Evolutionary conservation across 2,888 invertebrate species (phyloP), one percentile per base, ranked within the genome.

Genomic region (Synergus itoensis): DNA sequence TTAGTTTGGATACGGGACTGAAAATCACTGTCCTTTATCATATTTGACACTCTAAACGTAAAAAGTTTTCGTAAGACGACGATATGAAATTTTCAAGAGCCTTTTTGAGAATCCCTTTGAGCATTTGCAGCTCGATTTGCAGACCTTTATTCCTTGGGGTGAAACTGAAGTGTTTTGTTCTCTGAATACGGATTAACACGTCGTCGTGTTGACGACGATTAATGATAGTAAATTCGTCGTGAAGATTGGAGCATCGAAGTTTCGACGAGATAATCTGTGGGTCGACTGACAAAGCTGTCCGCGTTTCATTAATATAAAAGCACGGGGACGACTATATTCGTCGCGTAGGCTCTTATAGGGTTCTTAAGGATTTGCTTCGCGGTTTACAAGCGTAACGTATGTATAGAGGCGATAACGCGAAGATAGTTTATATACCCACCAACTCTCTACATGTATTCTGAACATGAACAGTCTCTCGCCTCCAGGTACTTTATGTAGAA

Each of bases 261-360:
- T 79, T 83, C 82, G 80, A 86, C 86, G 87, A 87, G 84, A 87
- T 87, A 88, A 89, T 89, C 86, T 86, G 53, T 79, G 76, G 82
- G 79, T 64, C 40, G 69, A 45, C 84, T 87, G 89, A 89, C 89
- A 88, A 89, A 88, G 86, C 86, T 85, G 85, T 85, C 87, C 81
- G 80, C 86, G 85, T 87, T 89, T 87, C 87, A 84, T 89, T 89
- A 88, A 89, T 88, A 21, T 60, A 73, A 36, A 73, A 9, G 69
- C 85, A 79, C 57, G 65, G 57, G 82, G 84, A 86, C 82, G 88
- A 86, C 86, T 86, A 84, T 85, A 86, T 88, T 84, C 81, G 81
- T 73, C 80, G 76, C 7, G 64, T 77, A 82, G 64, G 65, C 78
- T 75, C 64, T 73, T 53, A n/a, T 64, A 62, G 41, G 21, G 40